Percentiles rank a stretch among this genome's conserved stretches.
Conservation (phyloP, 1,140 invertebrate genomes). For the Telenomus remus region DNA sequence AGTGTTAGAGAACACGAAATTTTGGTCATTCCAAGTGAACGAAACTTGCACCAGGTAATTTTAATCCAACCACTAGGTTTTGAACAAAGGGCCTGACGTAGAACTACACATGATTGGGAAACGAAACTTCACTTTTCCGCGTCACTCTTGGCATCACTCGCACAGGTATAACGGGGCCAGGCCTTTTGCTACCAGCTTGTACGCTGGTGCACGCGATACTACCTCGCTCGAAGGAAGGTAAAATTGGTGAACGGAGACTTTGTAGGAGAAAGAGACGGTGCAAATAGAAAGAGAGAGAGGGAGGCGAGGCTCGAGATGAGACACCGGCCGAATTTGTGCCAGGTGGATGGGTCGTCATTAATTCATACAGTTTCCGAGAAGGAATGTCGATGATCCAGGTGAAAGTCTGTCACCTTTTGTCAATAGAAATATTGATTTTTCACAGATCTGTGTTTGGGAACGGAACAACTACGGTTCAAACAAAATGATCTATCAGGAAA, state of each 20-base stretch:
- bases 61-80: slow-evolving; percentile 20
- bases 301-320: slow-evolving; percentile 42
- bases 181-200: slow-evolving; percentile 45
- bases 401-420: slow-evolving; percentile 43
- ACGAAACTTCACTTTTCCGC: slow-evolving; percentile 31
- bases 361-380: slow-evolving; percentile 35
- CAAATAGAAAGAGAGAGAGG: slow-evolving; percentile 16
- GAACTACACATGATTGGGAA: slow-evolving; percentile 27
- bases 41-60: slow-evolving; percentile 9
- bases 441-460: too few relatives aligned
- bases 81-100: not conserved
- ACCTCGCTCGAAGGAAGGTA: slow-evolving; percentile 41
- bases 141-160: slow-evolving; percentile 34
- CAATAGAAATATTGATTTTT: not conserved
- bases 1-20: slow-evolving; percentile 42
- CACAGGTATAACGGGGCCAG: not conserved
- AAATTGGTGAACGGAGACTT: slow-evolving; percentile 59
- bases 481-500: too few relatives aligned
- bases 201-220: slow-evolving; percentile 57
- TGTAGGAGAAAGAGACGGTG: slow-evolving; percentile 17
- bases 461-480: too few relatives aligned
- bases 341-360: slow-evolving; percentile 27
- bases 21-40: slow-evolving; percentile 56
- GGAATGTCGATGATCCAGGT: slow-evolving; percentile 30
- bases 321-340: slow-evolving; percentile 43